phyloP scores from a whole-genome alignment of 2,113 vertebrate species.

The Acrocephalus kingi region DNA sequence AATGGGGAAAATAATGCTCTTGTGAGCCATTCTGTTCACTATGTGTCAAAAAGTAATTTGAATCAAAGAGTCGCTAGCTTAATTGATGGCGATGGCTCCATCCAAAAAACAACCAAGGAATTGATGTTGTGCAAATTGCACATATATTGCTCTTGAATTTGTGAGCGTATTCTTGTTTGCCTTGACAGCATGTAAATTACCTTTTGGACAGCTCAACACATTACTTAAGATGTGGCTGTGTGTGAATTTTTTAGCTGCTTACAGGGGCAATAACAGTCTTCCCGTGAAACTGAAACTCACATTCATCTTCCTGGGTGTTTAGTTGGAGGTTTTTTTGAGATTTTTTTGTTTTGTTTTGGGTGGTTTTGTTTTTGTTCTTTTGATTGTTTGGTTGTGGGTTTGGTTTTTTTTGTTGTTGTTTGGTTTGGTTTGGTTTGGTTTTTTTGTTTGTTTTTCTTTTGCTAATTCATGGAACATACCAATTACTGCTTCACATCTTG shows the following conservation, averaged over 20 bases:
- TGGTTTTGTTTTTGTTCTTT: neutral
- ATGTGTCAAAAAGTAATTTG: slow-evolving; percentile 79
- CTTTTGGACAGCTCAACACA: slow-evolving; percentile 73
- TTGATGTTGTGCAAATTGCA: slow-evolving; percentile 76
- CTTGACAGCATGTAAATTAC: slow-evolving; percentile 80
- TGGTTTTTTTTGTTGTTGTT: neutral
- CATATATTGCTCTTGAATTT: slow-evolving; percentile 77
- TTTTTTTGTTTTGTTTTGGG: too few relatives aligned
- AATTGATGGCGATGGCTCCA: slow-evolving; percentile 73
- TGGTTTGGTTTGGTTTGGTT: too few relatives aligned
- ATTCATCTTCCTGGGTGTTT: neutral
- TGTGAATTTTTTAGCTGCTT: slow-evolving; percentile 71
- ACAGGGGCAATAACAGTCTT: slow-evolving; percentile 69
- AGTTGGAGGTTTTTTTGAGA: neutral
- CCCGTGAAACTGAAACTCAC: slow-evolving; percentile 65
- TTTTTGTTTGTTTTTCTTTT: neutral
- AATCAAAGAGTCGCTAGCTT: slow-evolving; percentile 75
- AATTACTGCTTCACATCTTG: neutral
- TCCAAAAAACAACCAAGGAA: slow-evolving; percentile 74
- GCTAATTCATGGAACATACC: slow-evolving; percentile 11
- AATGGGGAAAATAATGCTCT: slow-evolving; percentile 66
- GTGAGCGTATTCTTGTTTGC: slow-evolving; percentile 75
- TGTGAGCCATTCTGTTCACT: slow-evolving; percentile 62
- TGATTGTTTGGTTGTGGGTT: too few relatives aligned
- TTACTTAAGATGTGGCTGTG: slow-evolving; percentile 73